Conservation (phyloP, 1,140 invertebrate species). For the Drosophila baimaii region DNA sequence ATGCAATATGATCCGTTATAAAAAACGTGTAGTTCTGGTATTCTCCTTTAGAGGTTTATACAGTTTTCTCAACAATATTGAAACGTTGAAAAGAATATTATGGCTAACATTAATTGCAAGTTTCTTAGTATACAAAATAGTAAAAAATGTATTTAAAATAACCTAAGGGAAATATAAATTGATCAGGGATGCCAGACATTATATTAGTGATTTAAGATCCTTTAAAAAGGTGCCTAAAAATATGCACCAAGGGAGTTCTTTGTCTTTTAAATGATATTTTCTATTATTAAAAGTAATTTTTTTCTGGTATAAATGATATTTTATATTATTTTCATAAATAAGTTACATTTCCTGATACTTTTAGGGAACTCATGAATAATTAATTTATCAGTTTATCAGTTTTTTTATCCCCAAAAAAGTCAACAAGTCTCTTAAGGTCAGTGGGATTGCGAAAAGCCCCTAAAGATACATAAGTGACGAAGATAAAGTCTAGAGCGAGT, state of each 20-base stretch:
- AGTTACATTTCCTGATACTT: too few species aligned
- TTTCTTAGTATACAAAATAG: background rate
- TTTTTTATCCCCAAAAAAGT: background rate
- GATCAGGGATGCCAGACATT: background rate
- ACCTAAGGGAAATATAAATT: fast-evolving
- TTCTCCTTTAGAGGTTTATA: background rate
- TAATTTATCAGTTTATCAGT: background rate
- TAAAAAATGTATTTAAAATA: background rate
- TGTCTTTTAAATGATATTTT: background rate
- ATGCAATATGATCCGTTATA: background rate
- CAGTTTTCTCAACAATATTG: background rate
- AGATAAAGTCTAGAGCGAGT: background rate
- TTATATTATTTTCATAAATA: background rate
- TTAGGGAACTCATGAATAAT: background rate
- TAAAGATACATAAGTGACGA: background rate
- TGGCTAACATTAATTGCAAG: background rate
- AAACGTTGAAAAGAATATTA: background rate
- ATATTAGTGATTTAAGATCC: background rate
- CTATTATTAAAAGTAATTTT: background rate
- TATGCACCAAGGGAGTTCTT: background rate
- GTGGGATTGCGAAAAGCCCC: too few species aligned
- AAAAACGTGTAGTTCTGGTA: too few species aligned
- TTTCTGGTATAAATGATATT: background rate
- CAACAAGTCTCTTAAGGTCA: background rate
- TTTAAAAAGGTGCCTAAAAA: background rate